Percentiles rank a stretch among this genome's conserved stretches.
phyloP scores from a whole-genome alignment of 2,797 vertebrate genomes.

The Apogon hyalosoma region DNA sequence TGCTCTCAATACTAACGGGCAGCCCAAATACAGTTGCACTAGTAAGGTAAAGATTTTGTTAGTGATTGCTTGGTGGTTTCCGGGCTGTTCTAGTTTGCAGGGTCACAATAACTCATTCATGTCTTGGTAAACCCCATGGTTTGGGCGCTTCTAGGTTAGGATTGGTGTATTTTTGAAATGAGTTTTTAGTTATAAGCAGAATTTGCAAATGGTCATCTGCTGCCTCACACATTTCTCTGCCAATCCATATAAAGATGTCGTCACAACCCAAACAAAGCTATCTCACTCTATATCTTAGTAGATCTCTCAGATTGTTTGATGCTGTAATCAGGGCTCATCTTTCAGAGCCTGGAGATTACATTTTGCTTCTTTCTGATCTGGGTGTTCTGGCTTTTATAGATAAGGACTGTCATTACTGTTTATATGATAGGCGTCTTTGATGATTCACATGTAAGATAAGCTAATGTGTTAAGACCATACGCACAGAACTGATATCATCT shows the following conservation, averaged over 20 bases:
- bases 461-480: background rate
- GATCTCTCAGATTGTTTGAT: slow-evolving; percentile 33
- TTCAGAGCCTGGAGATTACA: slow-evolving; percentile 28
- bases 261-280: slow-evolving; percentile 14
- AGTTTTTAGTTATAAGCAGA: slow-evolving; percentile 4
- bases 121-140: too few relatives aligned
- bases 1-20: too few relatives aligned
- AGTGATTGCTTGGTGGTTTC: too few relatives aligned
- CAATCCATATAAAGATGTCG: slow-evolving; percentile 14
- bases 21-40: too few relatives aligned
- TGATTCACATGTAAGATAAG: slow-evolving; percentile 1
- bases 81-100: too few relatives aligned
- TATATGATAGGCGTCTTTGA: background rate
- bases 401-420: slow-evolving; percentile 12
- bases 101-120: too few relatives aligned
- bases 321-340: slow-evolving; percentile 31
- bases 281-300: slow-evolving; percentile 4
- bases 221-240: background rate
- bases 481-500: background rate
- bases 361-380: background rate
- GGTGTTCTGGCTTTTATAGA: slow-evolving; percentile 7
- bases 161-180: background rate
- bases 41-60: too few relatives aligned
- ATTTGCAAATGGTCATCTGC: slow-evolving; percentile 6
- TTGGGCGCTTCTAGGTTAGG: background rate